Evolutionary conservation across 2,888 invertebrate genomes (phyloP), one percentile per base, ranked within the genome.

Genomic region (Epinotia demarniana): DNA sequence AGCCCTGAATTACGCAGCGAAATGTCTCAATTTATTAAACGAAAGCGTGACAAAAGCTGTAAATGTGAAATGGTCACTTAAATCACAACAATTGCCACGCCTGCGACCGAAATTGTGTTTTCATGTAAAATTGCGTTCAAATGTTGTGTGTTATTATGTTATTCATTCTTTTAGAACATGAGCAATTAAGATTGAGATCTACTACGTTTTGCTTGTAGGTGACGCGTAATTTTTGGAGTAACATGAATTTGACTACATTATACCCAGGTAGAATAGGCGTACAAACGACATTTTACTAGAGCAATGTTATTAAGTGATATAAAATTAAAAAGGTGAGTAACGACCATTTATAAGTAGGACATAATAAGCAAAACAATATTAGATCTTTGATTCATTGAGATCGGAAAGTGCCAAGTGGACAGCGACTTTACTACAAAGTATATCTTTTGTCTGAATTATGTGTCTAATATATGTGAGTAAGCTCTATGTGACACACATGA

Each of bases 1-100:
- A 81, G 79, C 79, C 72, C 77, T 77, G 80, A 80, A 81, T 79
- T 80, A 83, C 80, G 81, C 84, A 86, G 86, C 83, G 85, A 87
- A 91, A 90, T 88, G 89, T 89, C 88, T 89, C 88, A 89, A 90
- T 91, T 90, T 89, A 88, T 89, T 84, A 85, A 83, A 85, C 79
- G 82, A 80, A 85, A 87, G 89, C 90, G 90, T 91, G 90, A 89
- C 90, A 89, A 89, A 89, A 86, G 87, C 85, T 81, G 87, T 91
- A 86, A 89, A 89, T 85, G 84, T 85, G 84, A 78, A 83, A 79
- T 80, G 89, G 88, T 88, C 86, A 87, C 85, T 89, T 88, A 90
- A 91, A 90, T 91, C 90, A 90, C 85, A 77, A 80, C 81, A 80
- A 83, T 83, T 79, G 85, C 87, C 89, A 89, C 90, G 88, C 89